These are phyloP conservation scores for Cromileptes altivelis DNA, from an alignment of 2,113 vertebrate genomes.

Conservation along the genomic window DNA sequence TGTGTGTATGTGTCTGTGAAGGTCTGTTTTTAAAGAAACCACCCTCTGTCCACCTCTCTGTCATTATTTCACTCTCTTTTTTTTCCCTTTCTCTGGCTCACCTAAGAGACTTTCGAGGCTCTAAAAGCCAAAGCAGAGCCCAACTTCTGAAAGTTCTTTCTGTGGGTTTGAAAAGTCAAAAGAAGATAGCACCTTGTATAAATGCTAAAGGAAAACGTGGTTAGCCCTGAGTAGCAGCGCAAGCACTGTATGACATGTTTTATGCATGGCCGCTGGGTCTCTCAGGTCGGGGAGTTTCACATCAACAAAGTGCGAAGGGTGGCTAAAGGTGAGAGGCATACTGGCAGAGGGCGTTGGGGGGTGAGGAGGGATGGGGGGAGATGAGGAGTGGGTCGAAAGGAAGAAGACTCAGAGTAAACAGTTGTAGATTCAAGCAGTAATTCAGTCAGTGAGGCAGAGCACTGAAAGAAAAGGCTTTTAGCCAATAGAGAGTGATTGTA, in stretches of 20 bases:
- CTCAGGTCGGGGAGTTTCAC: slow-evolving; percentile 74
- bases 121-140: slow-evolving; percentile 50
- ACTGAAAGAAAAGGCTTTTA: not conserved
- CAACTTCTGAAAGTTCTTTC: slow-evolving; percentile 75
- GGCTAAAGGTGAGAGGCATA: slow-evolving; percentile 69
- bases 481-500: not conserved
- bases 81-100: slow-evolving; percentile 39
- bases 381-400: slow-evolving; percentile 28
- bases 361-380: slow-evolving; percentile 16
- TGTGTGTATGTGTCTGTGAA: slow-evolving; percentile 26
- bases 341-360: slow-evolving; percentile 53
- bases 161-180: slow-evolving; percentile 69
- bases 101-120: slow-evolving; percentile 39
- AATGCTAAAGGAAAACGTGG: slow-evolving; percentile 72
- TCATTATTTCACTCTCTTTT: slow-evolving; percentile 54
- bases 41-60: slow-evolving; percentile 56
- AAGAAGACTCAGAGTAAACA: slow-evolving; percentile 46
- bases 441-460: slow-evolving; percentile 1
- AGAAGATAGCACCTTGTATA: slow-evolving; percentile 72
- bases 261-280: slow-evolving; percentile 77
- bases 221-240: slow-evolving; percentile 55
- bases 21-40: slow-evolving; percentile 59
- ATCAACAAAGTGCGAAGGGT: slow-evolving; percentile 73
- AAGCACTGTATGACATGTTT: slow-evolving; percentile 73
- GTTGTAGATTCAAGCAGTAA: slow-evolving; percentile 24